Base-by-base conservation (phyloP, 2,113 vertebrate genomes). In the Paratilapia polleni region DNA sequence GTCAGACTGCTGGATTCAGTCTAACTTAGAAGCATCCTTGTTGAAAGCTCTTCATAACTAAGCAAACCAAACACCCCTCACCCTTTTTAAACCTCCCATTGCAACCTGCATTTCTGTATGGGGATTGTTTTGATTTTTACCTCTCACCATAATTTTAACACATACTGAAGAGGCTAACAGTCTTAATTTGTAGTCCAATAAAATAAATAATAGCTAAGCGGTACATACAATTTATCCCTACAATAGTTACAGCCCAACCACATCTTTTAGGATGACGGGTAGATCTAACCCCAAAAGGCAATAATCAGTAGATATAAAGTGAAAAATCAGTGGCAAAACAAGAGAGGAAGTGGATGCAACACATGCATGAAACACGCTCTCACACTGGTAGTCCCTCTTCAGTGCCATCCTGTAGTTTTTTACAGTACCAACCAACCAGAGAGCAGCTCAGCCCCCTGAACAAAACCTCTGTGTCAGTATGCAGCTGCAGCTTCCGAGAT, bases 401-500 rank as follows among this genome's bases (percentile, higher is more conserved):
- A 60, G 64, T 83, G 63, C 75, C 77, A 82, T 84, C 80, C 60
- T 87, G 81, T 87, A 76, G 73, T 17, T 90, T 90, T 93, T 83
- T 79, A 87, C 92, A 86, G 89, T 82, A 91, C 91, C 87, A 93
- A 88, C 66, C 78, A 77, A 34, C 83, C 77, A 66, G 78, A 84
- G 92, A 88, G 38, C 90, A 90, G 92, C 85, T 75, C 82, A 15
- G 70, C 57, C 61, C 84, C 87, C 82, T 74, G 66, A 93, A 95
- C 94, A 95, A 94, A 94, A 89, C 89, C 89, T 76, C 94, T 94
- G 91, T 95, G 92, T 94, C 81, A 89, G 85, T 85, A 83, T 91
- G 92, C 93, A 94, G 94, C 93, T 94, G 94, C 94, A 94, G 92
- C 89, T 89, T 94, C 93, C 80, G 61, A 87, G 91, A 93, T 94